Evolutionary conservation across 37 sponge, comb jelly and placozoan species (phyloP).

Genomic region (Haliclona indistincta): DNA sequence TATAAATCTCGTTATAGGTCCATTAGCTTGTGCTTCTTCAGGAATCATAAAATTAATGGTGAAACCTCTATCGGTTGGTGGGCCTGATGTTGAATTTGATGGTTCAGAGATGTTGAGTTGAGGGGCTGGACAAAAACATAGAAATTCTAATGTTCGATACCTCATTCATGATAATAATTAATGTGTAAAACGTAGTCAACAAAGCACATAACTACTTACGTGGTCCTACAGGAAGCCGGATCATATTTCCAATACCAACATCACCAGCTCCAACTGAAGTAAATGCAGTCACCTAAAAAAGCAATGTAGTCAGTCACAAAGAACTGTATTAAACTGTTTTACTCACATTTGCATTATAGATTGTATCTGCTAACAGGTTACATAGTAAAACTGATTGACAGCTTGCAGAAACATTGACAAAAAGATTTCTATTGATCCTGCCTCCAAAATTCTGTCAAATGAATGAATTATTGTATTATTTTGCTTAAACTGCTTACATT

Average conservation of each 20-base stretch:
- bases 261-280: conserved; percentile 11
- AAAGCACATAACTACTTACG: background rate
- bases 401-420: background rate
- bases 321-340: background rate
- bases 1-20: conserved; percentile 12
- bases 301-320: background rate
- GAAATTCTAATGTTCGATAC: no score
- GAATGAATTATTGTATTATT: background rate
- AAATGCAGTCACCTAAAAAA: conserved; percentile 12
- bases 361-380: background rate
- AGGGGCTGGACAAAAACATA: no score
- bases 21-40: conserved; percentile 23
- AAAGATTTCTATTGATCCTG: background rate
- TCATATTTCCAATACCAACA: background rate
- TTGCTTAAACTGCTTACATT: background rate
- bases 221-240: background rate
- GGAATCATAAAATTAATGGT: background rate
- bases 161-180: no score
- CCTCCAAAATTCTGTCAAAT: background rate
- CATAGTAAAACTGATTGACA: background rate
- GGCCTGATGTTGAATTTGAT: background rate
- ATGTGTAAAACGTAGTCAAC: background rate
- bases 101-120: no score
- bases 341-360: conserved; percentile 4
- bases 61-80: conserved; percentile 3